Conservation (phyloP, 2,888 invertebrate genomes). For the Entomobrya multifasciata region DNA sequence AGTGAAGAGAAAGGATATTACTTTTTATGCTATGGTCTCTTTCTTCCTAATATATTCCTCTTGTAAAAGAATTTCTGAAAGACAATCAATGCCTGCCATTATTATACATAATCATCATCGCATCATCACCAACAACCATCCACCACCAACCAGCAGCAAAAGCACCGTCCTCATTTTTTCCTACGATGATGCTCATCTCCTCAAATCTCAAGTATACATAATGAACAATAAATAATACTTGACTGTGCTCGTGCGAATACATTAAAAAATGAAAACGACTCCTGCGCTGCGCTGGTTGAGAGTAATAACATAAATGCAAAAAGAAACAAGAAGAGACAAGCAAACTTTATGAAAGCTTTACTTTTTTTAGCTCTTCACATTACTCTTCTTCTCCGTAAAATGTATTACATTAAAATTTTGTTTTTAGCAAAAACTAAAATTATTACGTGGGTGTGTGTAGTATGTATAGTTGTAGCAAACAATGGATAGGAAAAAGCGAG, state of each 20-base stretch:
- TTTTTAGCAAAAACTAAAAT: conserved; percentile 19
- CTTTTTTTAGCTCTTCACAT: background rate
- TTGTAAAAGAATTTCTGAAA: background rate
- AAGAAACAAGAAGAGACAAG: background rate
- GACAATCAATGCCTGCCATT: conserved; percentile 27
- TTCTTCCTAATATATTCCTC: background rate
- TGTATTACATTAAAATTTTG: conserved; percentile 20
- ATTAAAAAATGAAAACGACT: conserved; percentile 20
- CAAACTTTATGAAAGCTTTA: background rate
- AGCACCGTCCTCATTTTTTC: background rate
- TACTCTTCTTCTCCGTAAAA: background rate
- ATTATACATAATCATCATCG: conserved; percentile 13
- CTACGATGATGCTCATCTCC: conserved; percentile 5
- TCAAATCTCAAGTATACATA: conserved; percentile 24
- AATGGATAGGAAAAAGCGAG: background rate
- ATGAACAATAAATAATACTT: conserved; percentile 39
- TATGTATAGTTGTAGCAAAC: background rate
- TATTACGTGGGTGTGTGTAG: conserved; percentile 16
- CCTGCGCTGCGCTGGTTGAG: background rate
- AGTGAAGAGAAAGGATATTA: conserved; percentile 16
- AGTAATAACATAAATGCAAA: background rate
- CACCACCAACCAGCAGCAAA: background rate
- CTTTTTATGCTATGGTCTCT: conserved; percentile 8
- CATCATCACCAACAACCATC: background rate
- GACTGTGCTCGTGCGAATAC: conserved; percentile 17